Evolutionary conservation across 2,797 vertebrate genomes (phyloP).

Genomic region (Enteromius viviparus): DNA sequence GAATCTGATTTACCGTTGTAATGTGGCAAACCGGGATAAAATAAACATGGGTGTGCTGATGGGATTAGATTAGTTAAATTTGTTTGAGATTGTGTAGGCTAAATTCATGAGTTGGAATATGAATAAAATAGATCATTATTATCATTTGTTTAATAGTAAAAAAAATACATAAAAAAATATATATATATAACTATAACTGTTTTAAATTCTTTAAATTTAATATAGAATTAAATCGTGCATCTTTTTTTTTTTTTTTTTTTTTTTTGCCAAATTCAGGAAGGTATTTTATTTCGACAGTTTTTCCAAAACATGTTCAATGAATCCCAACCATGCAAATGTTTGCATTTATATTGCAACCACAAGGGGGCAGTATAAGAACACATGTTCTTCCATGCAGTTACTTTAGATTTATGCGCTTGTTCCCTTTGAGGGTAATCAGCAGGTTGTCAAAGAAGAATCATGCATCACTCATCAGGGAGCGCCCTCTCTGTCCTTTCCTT

Average conservation of each 20-base stretch:
- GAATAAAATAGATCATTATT: background rate
- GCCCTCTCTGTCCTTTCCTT: conserved; percentile 28
- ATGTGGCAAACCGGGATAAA: conserved; percentile 63
- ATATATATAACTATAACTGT: too few relatives aligned
- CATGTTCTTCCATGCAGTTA: conserved; percentile 52
- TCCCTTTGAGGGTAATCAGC: conserved; percentile 71
- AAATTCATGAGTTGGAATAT: background rate
- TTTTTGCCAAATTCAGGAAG: background rate
- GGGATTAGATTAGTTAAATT: conserved; percentile 50
- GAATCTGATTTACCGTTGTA: conserved; percentile 64
- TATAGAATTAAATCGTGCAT: conserved; percentile 45
- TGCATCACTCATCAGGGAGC: conserved; percentile 60
- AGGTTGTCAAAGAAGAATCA: conserved; percentile 74
- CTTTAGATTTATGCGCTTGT: conserved; percentile 59
- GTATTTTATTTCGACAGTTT: background rate
- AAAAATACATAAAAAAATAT: background rate
- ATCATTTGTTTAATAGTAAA: background rate
- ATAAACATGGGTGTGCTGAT: conserved; percentile 65
- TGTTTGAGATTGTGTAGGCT: background rate
- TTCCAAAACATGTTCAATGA: background rate
- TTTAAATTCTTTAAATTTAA: too few relatives aligned
- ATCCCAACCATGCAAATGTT: background rate
- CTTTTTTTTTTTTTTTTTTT: background rate
- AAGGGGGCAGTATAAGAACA: conserved; percentile 80
- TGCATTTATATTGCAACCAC: conserved; percentile 72